Base-by-base conservation (phyloP, 2,113 vertebrate genomes). In the Carassius gibelio region DNA sequence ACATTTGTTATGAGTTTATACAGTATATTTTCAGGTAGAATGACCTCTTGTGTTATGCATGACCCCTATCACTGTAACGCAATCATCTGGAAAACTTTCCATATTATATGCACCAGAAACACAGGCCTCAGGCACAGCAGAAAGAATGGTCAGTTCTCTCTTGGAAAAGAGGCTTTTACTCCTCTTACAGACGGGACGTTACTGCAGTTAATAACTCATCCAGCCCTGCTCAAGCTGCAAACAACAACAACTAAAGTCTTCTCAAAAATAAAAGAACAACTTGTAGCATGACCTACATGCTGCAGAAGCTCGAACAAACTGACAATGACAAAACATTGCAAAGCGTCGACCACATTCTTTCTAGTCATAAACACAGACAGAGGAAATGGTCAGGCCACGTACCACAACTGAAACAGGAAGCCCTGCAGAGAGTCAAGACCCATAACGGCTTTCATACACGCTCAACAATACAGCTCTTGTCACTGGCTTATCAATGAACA, bases 341-440 rank as follows among this genome's bases (percentile, higher is more conserved):
- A 79, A 42, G 21, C 1, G 19, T 66, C 75, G 84, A 81, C 84
- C 52, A 23, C 36, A 8, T 42, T 72, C 78, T 77, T 85, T 45
- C 57, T 9, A n/a, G 23, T 74, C 59, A 57, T 48, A 87, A 55
- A 75, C 55, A 50, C 84, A 86, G 62, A 74, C 78, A 91, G 85
- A 91, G 91, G 89, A 93, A 93, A 92, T 84, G 4, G 85, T 91
- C 91, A 75, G 87, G 78, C 90, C 89, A 87, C 77, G 36, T 64
- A 85, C 68, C 76, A 87, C 90, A 91, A 87, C 62, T 75, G 23
- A 85, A 83, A 71, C 83, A 85, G 78, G 86, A 87, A 84, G 69
- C 52, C 14, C 23, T 30, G 68, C 57, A 38, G 5, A 23, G 66
- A 80, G 10, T 21, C 50, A 57, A 57, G 36, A 81, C 36, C 3